These are phyloP conservation scores for Motacilla alba DNA, from an alignment of 2,113 vertebrate species.

Conservation along the genomic window DNA sequence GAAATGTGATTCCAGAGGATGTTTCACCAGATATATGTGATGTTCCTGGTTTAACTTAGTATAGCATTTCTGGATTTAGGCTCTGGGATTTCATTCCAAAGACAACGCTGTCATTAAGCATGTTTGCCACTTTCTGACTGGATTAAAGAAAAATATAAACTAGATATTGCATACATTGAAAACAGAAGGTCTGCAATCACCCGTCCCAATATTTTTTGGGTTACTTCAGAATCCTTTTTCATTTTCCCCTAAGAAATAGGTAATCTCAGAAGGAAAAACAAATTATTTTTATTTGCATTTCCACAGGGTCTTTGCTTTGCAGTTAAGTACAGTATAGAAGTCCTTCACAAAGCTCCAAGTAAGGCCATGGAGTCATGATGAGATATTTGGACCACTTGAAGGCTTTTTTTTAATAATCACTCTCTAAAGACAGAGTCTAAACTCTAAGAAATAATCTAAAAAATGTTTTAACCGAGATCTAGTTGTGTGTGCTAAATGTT, in stretches of 20 bases:
- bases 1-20: background rate
- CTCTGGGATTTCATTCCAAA: background rate
- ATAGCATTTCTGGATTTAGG: background rate
- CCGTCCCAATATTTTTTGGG: background rate
- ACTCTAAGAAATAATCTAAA: background rate
- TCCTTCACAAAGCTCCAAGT: background rate
- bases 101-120: accelerated
- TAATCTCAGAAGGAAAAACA: background rate
- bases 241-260: background rate
- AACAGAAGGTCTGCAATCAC: background rate
- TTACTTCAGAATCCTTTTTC: background rate
- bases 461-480: background rate
- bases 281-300: background rate
- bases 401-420: background rate
- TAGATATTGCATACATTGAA: background rate
- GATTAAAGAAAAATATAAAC: background rate
- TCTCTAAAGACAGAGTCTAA: background rate
- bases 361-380: background rate
- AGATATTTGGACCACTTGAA: background rate
- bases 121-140: background rate
- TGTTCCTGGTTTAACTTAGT: background rate
- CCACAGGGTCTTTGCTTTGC: background rate
- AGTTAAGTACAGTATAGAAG: background rate
- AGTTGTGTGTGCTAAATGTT: background rate
- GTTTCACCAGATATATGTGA: background rate